These are phyloP conservation scores for Etheostoma nigrum DNA, from an alignment of 2,797 vertebrate genomes.

Conservation along the genomic window DNA sequence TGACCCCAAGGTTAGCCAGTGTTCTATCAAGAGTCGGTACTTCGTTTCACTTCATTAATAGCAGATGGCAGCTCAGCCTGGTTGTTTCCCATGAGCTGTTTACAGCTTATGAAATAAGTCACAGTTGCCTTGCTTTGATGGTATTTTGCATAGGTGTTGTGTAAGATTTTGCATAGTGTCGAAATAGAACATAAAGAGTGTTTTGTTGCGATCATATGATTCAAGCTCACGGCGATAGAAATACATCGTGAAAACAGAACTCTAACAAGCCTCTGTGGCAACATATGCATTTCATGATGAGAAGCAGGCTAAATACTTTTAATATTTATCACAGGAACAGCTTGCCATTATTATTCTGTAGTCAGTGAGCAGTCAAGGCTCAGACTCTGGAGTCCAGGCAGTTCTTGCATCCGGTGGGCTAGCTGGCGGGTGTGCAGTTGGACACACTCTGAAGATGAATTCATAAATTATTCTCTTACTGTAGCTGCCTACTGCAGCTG, in stretches of 20 bases:
- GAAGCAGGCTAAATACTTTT: slow-evolving; percentile 3
- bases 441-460: slow-evolving; percentile 56
- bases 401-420: slow-evolving; percentile 30
- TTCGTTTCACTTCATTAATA: slow-evolving; percentile 25
- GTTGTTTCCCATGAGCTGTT: slow-evolving; percentile 25
- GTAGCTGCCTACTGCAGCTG: slow-evolving; percentile 51
- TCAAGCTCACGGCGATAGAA: background rate
- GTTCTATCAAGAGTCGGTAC: slow-evolving; percentile 21
- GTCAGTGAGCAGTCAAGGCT: slow-evolving; percentile 22
- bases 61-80: slow-evolving; percentile 29
- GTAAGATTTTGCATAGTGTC: slow-evolving; percentile 5
- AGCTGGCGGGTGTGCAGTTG: slow-evolving; percentile 37
- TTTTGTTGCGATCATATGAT: background rate
- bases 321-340: slow-evolving; percentile 3
- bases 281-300: slow-evolving; percentile 2
- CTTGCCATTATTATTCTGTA: slow-evolving; percentile 34
- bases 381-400: slow-evolving; percentile 45
- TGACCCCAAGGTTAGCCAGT: slow-evolving; percentile 28
- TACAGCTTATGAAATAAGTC: slow-evolving; percentile 28
- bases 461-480: slow-evolving; percentile 73
- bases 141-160: background rate
- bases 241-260: background rate
- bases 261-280: slow-evolving; percentile 16
- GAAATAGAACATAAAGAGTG: background rate
- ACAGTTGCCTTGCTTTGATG: slow-evolving; percentile 25